Evolutionary conservation across 2,797 vertebrate genomes (phyloP).

Genomic region (Acridotheres tristis): DNA sequence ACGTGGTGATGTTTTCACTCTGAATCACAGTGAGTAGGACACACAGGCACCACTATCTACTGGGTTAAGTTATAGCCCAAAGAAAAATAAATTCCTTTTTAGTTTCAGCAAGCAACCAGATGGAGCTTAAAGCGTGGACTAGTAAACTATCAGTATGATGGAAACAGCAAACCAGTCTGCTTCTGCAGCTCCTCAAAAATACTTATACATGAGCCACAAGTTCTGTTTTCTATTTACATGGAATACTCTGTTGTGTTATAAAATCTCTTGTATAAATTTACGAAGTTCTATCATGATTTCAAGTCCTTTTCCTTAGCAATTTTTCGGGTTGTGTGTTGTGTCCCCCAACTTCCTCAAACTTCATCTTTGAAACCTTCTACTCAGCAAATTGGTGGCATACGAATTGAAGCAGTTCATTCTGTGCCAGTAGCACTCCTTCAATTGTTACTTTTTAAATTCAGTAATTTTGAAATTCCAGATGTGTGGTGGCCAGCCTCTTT

Average conservation of each 20-base stretch:
- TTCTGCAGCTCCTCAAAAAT: not conserved
- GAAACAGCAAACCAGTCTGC: not conserved
- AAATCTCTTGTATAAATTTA: not conserved
- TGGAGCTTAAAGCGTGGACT: not conserved
- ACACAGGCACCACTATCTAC: not conserved
- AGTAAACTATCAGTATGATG: not conserved
- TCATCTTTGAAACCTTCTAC: not conserved
- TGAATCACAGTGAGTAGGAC: not conserved
- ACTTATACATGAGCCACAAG: not conserved
- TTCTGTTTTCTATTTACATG: not conserved
- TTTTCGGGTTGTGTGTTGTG: not conserved
- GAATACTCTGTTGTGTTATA: not conserved
- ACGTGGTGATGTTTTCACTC: not conserved
- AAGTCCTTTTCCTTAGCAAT: not conserved
- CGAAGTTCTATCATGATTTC: not conserved
- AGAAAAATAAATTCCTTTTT: not conserved
- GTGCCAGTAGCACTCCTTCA: not conserved
- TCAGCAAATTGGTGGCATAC: not conserved
- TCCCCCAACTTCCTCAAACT: fast-evolving
- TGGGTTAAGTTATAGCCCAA: not conserved
- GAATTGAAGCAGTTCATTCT: not conserved
- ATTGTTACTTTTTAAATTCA: not conserved
- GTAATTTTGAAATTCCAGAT: not conserved
- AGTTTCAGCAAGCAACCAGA: not conserved
- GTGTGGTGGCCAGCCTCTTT: not conserved